Evolutionary conservation across 1,140 invertebrate species (phyloP).

Genomic region (Drosophila dunni): DNA sequence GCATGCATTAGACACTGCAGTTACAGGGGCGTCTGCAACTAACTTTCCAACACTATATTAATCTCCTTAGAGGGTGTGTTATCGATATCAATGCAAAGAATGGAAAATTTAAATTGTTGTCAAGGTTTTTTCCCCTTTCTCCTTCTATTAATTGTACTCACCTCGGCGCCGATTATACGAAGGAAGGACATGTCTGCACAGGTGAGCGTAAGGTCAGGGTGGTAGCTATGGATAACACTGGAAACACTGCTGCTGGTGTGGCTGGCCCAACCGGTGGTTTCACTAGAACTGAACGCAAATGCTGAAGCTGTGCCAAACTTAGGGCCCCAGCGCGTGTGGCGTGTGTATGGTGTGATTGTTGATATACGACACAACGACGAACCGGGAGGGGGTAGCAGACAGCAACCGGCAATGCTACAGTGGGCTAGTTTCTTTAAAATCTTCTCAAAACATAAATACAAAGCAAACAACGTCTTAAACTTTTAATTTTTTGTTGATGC

Average conservation of each 20-base stretch:
- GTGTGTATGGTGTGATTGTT: conserved; percentile 70
- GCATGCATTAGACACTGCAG: conserved; percentile 5
- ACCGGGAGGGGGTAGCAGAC: background rate
- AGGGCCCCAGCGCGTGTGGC: conserved; percentile 35
- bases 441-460: too few relatives aligned
- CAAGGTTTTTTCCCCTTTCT: background rate
- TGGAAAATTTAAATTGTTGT: background rate
- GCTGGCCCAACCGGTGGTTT: conserved; percentile 71
- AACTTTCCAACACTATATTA: conserved; percentile 22
- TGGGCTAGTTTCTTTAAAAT: too few relatives aligned
- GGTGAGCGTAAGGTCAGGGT: conserved; percentile 30
- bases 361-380: conserved; percentile 60
- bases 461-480: too few relatives aligned
- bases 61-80: conserved; percentile 1
- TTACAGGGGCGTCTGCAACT: background rate
- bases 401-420: conserved; percentile 8
- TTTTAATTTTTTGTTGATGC: too few relatives aligned
- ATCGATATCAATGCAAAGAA: background rate
- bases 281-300: conserved; percentile 78
- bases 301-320: conserved; percentile 58
- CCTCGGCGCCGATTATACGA: conserved; percentile 77
- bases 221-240: conserved; percentile 17
- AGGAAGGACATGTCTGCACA: conserved; percentile 70
- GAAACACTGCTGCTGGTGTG: conserved; percentile 31
- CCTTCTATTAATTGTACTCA: conserved; percentile 43